Evolutionary conservation across 2,113 vertebrate genomes (phyloP).

Genomic region (Hiodon alosoides): DNA sequence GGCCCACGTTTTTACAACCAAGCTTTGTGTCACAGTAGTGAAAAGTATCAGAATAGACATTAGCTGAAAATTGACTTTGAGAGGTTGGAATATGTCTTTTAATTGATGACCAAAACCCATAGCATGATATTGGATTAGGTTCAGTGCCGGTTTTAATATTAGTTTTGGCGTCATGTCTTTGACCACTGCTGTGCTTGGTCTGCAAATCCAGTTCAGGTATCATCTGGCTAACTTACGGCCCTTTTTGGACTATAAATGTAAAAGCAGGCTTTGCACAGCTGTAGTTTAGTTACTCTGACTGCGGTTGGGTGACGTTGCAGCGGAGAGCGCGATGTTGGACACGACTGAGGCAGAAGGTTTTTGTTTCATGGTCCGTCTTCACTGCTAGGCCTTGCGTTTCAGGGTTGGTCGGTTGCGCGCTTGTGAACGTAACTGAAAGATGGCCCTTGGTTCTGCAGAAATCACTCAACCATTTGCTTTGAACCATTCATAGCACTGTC

Average conservation of each 20-base stretch:
- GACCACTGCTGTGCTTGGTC: neutral
- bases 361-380: neutral
- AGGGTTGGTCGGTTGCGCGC: no score
- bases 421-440: no score
- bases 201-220: neutral
- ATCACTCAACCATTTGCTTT: neutral
- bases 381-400: no score
- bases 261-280: slow-evolving; percentile 3
- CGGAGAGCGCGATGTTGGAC: no score
- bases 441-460: no score
- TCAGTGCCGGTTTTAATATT: neutral
- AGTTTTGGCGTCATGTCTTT: neutral
- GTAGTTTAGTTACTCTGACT: neutral
- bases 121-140: neutral
- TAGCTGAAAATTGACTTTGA: neutral
- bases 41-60: no score
- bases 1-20: no score
- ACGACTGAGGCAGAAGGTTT: neutral
- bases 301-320: no score
- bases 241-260: slow-evolving; percentile 1
- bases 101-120: neutral
- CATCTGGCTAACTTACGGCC: neutral
- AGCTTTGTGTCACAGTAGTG: no score
- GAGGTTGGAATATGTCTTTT: neutral
- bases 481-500: neutral